A percentile compares a stretch with the other conserved stretches of the same genome.
phyloP scores from a whole-genome alignment of 2,797 vertebrate species.

The Chiloscyllium punctatum region DNA sequence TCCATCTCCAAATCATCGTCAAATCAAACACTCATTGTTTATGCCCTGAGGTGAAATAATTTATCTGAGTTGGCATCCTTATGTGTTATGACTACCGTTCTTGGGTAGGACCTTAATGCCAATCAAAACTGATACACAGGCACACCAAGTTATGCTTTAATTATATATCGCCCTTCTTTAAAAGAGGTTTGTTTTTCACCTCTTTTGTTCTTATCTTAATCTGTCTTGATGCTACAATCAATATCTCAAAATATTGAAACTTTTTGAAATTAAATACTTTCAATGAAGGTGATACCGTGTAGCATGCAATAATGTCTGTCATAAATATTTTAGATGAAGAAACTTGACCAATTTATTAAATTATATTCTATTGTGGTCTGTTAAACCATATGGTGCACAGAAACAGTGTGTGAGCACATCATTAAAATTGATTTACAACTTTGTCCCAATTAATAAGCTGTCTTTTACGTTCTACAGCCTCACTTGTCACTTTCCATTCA shows the following conservation, averaged over 20 bases:
- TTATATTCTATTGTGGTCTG: background rate
- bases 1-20: background rate
- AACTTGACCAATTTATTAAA: slow-evolving; percentile 25
- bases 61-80: background rate
- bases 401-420: background rate
- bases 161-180: background rate
- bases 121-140: background rate
- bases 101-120: too few species aligned
- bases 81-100: background rate
- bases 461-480: background rate
- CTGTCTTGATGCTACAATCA: background rate
- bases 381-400: background rate
- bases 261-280: background rate
- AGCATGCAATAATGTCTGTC: background rate
- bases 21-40: background rate
- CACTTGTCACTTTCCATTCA: slow-evolving; percentile 4
- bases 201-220: background rate
- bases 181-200: background rate
- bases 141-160: background rate
- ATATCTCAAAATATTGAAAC: background rate
- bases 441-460: background rate
- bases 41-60: background rate
- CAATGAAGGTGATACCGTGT: background rate
- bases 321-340: background rate
- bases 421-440: slow-evolving; percentile 30